Evolutionary conservation across 2,888 invertebrate species (phyloP).

Genomic region (Mactromeris polynyma): DNA sequence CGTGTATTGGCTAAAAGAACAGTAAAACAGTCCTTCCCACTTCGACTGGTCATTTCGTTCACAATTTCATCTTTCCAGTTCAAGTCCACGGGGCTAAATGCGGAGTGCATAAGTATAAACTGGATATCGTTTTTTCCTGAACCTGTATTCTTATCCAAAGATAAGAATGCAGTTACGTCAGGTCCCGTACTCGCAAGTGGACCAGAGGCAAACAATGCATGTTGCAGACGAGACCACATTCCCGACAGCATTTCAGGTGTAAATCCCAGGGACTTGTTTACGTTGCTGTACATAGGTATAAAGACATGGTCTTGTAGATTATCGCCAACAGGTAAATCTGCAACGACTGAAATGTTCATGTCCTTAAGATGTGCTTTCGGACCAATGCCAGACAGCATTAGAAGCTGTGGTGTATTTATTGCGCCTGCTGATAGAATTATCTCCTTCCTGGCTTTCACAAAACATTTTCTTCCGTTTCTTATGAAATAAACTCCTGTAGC

Average conservation of each 20-base stretch:
- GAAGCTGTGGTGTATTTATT: constrained; percentile 83
- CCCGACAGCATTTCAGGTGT: neutral
- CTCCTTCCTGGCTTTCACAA: constrained; percentile 74
- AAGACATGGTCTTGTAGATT: constrained; percentile 82
- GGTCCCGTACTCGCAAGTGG: neutral
- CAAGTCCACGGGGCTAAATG: neutral
- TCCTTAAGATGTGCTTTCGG: constrained; percentile 79
- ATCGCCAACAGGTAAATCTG: constrained; percentile 83
- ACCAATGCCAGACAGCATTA: constrained; percentile 46
- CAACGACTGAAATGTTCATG: constrained; percentile 80
- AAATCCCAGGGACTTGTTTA: constrained; percentile 14
- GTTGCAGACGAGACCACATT: constrained; percentile 20
- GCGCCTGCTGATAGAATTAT: constrained; percentile 85
- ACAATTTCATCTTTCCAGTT: constrained; percentile 87
- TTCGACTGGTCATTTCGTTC: neutral
- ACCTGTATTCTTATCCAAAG: neutral
- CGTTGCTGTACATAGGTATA: constrained; percentile 31
- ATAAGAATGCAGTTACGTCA: constrained; percentile 9
- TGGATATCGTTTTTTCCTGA: constrained; percentile 13
- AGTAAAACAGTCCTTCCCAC: neutral
- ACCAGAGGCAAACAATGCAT: constrained; percentile 32
- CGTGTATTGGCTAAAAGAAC: neutral
- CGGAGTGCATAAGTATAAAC: neutral
- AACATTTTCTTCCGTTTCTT: constrained; percentile 64
- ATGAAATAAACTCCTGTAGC: constrained; percentile 77